phyloP scores from a whole-genome alignment of 1,140 invertebrate genomes.

The Rhynchophorus ferrugineus region DNA sequence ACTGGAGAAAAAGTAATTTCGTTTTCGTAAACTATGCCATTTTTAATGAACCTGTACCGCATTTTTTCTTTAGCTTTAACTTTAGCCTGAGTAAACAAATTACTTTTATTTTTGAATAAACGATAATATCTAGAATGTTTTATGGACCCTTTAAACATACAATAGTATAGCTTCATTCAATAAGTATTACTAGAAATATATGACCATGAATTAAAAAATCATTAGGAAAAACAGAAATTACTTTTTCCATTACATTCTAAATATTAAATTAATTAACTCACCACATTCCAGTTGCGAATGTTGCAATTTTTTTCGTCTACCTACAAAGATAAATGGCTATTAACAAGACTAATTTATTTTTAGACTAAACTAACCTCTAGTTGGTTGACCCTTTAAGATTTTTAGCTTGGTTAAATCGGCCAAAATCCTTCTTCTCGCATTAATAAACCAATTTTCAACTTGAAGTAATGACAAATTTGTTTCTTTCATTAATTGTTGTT shows the following conservation, averaged over 20 bases:
- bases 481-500: slow-evolving; percentile 29
- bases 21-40: too few relatives aligned
- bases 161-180: too few relatives aligned
- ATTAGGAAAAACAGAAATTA: neutral
- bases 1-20: too few relatives aligned
- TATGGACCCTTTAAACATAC: too few relatives aligned
- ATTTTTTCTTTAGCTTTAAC: too few relatives aligned
- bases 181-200: too few relatives aligned
- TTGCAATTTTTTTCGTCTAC: neutral
- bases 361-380: neutral
- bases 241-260: neutral
- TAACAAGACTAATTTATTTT: neutral
- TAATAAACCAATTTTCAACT: slow-evolving; percentile 33
- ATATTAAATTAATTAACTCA: neutral
- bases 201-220: too few relatives aligned
- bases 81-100: too few relatives aligned
- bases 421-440: slow-evolving; percentile 27
- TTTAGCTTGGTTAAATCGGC: slow-evolving; percentile 24
- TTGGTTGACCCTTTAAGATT: slow-evolving; percentile 3
- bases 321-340: neutral
- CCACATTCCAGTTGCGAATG: neutral
- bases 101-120: too few relatives aligned
- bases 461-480: slow-evolving; percentile 29
- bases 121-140: too few relatives aligned
- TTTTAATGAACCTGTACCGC: too few relatives aligned